phyloP scores from a whole-genome alignment of 1,140 invertebrate species.

The Chrysoperla carnea region DNA sequence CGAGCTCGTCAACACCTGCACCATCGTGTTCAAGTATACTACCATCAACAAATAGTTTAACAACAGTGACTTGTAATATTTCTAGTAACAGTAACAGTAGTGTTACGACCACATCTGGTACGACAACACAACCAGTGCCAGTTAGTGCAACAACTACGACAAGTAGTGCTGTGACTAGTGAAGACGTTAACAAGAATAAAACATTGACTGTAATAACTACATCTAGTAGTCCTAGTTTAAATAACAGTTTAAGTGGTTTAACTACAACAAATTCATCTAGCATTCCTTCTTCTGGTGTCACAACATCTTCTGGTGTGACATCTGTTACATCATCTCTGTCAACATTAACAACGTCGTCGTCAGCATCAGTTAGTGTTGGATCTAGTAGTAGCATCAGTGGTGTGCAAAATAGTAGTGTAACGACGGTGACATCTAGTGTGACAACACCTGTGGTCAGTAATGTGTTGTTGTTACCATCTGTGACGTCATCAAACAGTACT shows the following conservation, averaged over 20 bases:
- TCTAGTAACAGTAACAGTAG: conserved; percentile 10
- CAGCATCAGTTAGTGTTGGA: no score
- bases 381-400: no score
- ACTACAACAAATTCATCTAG: no score
- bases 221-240: no score
- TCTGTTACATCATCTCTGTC: background rate
- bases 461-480: background rate
- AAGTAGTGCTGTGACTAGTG: conserved; percentile 1
- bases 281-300: no score
- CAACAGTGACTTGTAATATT: conserved; percentile 11
- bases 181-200: no score
- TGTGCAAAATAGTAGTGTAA: no score
- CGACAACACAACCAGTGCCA: conserved; percentile 3
- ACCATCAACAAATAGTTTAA: conserved; percentile 2
- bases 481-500: no score
- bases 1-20: conserved; percentile 14
- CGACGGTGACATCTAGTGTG: background rate
- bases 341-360: no score
- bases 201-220: no score
- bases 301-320: background rate
- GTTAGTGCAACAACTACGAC: conserved; percentile 7
- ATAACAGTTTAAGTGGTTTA: no score
- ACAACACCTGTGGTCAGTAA: background rate
- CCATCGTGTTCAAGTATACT: conserved; percentile 5
- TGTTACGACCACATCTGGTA: conserved; percentile 12